These are phyloP conservation scores for Malacosoma neustria DNA, from an alignment of 2,888 invertebrate species.

Conservation along the genomic window DNA sequence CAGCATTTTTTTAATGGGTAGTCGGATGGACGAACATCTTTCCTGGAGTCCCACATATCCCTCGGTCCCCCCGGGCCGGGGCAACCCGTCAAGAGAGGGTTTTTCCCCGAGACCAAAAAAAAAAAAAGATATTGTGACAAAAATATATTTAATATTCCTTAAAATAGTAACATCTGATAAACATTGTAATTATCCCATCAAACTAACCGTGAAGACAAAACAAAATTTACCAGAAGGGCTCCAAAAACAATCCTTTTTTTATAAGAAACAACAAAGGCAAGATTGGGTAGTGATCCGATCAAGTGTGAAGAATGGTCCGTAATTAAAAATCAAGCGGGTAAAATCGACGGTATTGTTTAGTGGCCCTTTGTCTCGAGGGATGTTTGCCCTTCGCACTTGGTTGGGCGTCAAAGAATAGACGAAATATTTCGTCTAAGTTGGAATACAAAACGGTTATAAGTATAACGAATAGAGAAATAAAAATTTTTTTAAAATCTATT, in stretches of 20 bases:
- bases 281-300: slow-evolving; percentile 56
- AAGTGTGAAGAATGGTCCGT: slow-evolving; percentile 59
- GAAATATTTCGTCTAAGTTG: too few relatives aligned
- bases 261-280: slow-evolving; percentile 57
- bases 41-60: too few relatives aligned
- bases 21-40: too few relatives aligned
- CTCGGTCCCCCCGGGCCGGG: too few relatives aligned
- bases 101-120: too few relatives aligned
- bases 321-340: slow-evolving; percentile 65
- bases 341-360: slow-evolving; percentile 32
- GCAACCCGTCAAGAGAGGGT: too few relatives aligned
- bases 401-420: slow-evolving; percentile 3
- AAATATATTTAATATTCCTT: too few relatives aligned
- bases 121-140: too few relatives aligned
- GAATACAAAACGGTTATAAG: too few relatives aligned
- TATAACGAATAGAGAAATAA: too few relatives aligned
- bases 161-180: slow-evolving; percentile 18
- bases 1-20: too few relatives aligned
- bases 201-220: slow-evolving; percentile 61
- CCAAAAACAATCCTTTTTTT: slow-evolving; percentile 54
- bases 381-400: slow-evolving; percentile 3
- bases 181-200: slow-evolving; percentile 57
- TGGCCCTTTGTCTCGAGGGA: neutral
- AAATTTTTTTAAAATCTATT: too few relatives aligned
- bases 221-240: slow-evolving; percentile 34